Base-by-base conservation (phyloP, 2,113 vertebrate species). In the Sitta europaea region DNA sequence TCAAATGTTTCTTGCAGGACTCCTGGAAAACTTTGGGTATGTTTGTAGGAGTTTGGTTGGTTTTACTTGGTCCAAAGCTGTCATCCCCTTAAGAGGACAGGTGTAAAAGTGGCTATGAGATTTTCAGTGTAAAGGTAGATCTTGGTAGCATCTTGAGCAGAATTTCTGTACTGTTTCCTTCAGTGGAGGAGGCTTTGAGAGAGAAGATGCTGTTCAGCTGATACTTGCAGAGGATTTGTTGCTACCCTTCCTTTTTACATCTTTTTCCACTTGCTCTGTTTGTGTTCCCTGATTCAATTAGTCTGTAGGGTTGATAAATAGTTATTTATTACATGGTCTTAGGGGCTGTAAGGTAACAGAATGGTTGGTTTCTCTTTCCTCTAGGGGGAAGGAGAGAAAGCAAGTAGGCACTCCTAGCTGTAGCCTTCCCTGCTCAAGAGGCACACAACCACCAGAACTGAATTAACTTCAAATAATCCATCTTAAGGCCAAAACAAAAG, bases 401-500 rank as follows among this genome's bases (percentile, higher is more conserved):
- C 14, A 62, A 5, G 17, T 6, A 55, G 55, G 35, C 6, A 8
- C 14, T 63, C 35, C 5, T n/a, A 24, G 62, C 36, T 76, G 79
- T 55, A 87, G 9, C 21, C 24, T 78, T 78, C 48, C 23, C 40
- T 40, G 25, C 48, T 91, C 7, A 9, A 63, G 70, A 57, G 48
- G 40, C 66, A 35, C 0, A 2, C 31, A 65, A 2, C 29, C 58
- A 78, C n/a, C 40, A 75, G 45, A 65, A 38, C 2, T 22, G 50
- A 48, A 68, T 79, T 53, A 68, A 19, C 13, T 59, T 35, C 7
- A 75, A 43, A 61, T 42, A 92, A 65, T 14, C 21, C 50, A 36
- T 92, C 71, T 90, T 35, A 90, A 79, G 66, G 54, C 62, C 70
- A 61, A 91, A 94, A 68, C 57, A 89, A 51, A 91, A 81, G 72